Conservation (phyloP, 2,797 vertebrate genomes). For the Tolypeutes matacus region DNA sequence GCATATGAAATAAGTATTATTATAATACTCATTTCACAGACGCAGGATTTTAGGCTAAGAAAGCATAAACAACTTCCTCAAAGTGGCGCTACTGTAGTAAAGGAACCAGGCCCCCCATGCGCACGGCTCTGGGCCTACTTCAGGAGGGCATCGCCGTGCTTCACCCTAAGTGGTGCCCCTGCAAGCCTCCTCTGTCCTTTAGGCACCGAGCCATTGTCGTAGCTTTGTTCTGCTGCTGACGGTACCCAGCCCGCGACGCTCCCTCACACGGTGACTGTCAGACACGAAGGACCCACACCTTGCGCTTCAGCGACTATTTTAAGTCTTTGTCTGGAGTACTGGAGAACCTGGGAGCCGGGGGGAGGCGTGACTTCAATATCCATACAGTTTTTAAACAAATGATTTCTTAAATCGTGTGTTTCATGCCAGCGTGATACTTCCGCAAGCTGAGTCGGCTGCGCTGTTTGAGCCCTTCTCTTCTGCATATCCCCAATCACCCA, state of each 20-base stretch:
- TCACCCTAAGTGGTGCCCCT: fast-evolving
- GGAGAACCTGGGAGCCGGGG: neutral
- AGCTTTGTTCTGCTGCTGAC: neutral
- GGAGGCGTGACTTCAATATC: neutral
- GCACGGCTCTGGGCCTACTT: neutral
- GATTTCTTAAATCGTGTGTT: neutral
- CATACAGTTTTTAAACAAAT: neutral
- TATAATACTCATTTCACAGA: neutral
- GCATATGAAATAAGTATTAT: neutral
- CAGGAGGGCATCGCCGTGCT: no score
- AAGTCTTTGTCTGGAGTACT: conserved; percentile 59
- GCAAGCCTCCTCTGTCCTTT: fast-evolving
- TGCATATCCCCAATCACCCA: neutral
- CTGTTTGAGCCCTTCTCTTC: neutral
- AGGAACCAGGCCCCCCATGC: neutral
- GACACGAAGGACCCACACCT: neutral
- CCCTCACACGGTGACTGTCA: neutral
- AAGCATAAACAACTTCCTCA: neutral
- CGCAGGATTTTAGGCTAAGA: neutral
- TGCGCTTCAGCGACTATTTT: neutral
- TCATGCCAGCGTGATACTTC: neutral
- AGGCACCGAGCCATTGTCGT: neutral
- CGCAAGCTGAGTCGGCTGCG: neutral
- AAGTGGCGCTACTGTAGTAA: neutral
- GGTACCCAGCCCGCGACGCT: neutral